phyloP scores from a whole-genome alignment of 2,797 vertebrate species.

The Chelonia mydas region DNA sequence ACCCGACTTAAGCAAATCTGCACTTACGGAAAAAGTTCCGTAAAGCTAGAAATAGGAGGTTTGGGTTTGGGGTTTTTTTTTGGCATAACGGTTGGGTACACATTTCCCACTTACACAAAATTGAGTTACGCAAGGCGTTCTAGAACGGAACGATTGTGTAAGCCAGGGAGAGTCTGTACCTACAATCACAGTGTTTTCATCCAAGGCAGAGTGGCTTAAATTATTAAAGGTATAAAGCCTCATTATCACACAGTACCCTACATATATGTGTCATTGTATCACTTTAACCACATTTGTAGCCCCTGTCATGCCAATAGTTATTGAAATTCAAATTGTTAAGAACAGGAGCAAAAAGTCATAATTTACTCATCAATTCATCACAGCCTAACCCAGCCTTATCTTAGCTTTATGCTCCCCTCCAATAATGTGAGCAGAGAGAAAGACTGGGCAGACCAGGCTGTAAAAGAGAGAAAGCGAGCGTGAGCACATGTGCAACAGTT shows the following conservation, averaged over 20 bases:
- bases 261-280: background rate
- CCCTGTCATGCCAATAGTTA: background rate
- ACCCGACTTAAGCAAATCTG: too few species aligned
- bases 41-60: too few species aligned
- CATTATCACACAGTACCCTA: fast-evolving
- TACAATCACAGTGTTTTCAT: background rate
- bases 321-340: background rate
- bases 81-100: too few species aligned
- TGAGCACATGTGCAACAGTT: background rate
- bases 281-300: background rate
- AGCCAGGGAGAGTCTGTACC: background rate
- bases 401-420: background rate
- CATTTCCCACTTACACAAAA: too few species aligned
- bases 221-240: background rate
- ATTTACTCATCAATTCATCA: background rate
- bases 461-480: background rate
- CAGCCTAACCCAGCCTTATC: slow-evolving; percentile 27
- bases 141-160: too few species aligned
- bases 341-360: background rate
- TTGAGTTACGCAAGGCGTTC: too few species aligned
- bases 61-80: too few species aligned
- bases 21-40: too few species aligned
- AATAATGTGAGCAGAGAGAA: background rate
- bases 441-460: background rate
- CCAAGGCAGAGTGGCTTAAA: background rate